Evolutionary conservation across 2,113 vertebrate species (phyloP), one percentile per base, ranked within the genome.

Genomic region (Seriola rivoliana): DNA sequence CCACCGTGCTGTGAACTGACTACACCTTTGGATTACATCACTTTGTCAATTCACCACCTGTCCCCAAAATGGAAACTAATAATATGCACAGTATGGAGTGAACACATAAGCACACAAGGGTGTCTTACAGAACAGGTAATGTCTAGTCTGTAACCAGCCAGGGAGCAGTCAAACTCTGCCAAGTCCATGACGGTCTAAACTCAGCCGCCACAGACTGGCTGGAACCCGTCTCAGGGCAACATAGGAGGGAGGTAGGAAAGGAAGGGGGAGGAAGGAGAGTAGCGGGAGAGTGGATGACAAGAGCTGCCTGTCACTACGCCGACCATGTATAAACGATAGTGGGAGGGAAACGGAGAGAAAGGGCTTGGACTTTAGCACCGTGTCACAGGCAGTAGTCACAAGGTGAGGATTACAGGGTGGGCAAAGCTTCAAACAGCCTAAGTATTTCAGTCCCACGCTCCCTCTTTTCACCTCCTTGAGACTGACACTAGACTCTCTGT

Each of bases 331-430:
- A 85, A 78, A 84, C 64, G 69, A 75, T 40, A 34, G 84, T 78
- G 46, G 80, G 83, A 64, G 57, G 85, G 75, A 73, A 70, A 29
- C 0, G 0, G 25, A 76, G 64, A 71, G 50, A 77, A 67, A 85
- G 54, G 62, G 80, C 70, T 89, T 86, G 88, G 86, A 93, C 88
- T 92, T 92, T 74, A 91, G 87, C 89, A 91, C 84, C 8, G 57
- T 85, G 88, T 92, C 81, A 85, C 89, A 88, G 87, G 59, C 90
- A 63, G 73, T 34, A 88, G 88, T 94, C 92, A 93, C 93, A 93
- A 93, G 93, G 87, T 92, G 87, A 87, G 84, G 91, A 94, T 94
- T 92, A 93, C 77, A 62, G 64, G 40, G 77, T 80, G 89, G 91
- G 90, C 92, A 90, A 63, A 63, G 88, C 92, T 92, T 94, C 90